These are phyloP conservation scores for Stegostoma tigrinum DNA, from an alignment of 2,113 vertebrate species.

Conservation along the genomic window DNA sequence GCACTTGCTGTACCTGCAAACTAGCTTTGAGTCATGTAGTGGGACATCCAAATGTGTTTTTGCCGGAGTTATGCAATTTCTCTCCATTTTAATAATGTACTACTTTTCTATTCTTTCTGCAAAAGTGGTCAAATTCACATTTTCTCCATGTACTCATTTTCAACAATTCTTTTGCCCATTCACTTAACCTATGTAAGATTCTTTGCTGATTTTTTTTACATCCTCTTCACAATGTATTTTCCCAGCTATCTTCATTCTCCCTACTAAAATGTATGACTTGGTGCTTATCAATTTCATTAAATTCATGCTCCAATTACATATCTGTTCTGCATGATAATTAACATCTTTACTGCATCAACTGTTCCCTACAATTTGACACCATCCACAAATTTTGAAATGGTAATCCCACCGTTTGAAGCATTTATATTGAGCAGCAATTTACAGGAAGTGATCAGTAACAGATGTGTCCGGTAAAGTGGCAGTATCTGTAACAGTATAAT, in stretches of 20 bases:
- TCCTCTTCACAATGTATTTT: too few relatives aligned
- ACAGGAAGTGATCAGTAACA: neutral
- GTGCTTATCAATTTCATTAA: neutral
- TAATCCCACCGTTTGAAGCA: neutral
- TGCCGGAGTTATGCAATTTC: too few relatives aligned
- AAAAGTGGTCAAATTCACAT: neutral
- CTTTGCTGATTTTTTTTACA: too few relatives aligned
- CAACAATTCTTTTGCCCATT: too few relatives aligned
- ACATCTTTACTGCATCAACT: neutral
- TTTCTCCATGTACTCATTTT: neutral
- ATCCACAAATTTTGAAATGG: neutral
- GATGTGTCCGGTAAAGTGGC: neutral
- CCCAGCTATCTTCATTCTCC: too few relatives aligned
- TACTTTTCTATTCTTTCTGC: too few relatives aligned
- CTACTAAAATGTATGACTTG: too few relatives aligned
- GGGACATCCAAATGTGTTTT: too few relatives aligned
- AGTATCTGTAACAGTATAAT: neutral
- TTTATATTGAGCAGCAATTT: neutral
- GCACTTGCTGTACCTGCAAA: too few relatives aligned
- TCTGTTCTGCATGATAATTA: neutral
- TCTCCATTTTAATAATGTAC: too few relatives aligned
- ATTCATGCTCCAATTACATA: neutral
- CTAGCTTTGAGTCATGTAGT: too few relatives aligned
- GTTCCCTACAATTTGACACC: neutral
- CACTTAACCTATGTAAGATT: too few relatives aligned